Conservation (phyloP, 2,113 vertebrate genomes). For the Sturnira hondurensis region DNA sequence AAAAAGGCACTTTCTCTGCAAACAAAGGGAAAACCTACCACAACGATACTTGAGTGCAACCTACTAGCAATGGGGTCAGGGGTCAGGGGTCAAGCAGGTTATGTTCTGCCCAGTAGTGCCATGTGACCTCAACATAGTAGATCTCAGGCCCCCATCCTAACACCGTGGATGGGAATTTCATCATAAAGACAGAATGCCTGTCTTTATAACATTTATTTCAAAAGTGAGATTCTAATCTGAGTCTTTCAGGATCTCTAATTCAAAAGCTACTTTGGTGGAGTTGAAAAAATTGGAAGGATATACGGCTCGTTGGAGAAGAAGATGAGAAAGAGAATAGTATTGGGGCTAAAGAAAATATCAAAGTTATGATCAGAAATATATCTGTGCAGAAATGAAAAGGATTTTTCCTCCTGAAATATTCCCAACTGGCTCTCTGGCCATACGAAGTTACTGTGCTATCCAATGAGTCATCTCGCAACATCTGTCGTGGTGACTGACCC, state of each 20-base stretch:
- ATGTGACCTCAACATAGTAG: neutral
- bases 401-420: neutral
- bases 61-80: neutral
- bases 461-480: neutral
- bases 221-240: neutral
- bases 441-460: neutral
- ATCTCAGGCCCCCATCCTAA: neutral
- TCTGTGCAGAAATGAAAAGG: neutral
- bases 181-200: neutral
- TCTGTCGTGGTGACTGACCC: neutral
- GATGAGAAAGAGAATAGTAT: neutral
- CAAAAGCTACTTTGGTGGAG: neutral
- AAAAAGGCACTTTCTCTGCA: neutral
- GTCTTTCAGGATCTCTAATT: neutral
- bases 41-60: neutral
- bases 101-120: neutral
- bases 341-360: constrained; percentile 22
- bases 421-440: neutral
- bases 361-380: neutral
- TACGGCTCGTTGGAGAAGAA: neutral
- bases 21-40: neutral
- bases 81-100: neutral
- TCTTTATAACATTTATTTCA: neutral
- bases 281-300: neutral
- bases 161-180: neutral